Percentiles rank a stretch among this genome's conserved stretches.
Conservation (phyloP, 1,140 invertebrate genomes). For the Temnothorax nylanderi region DNA sequence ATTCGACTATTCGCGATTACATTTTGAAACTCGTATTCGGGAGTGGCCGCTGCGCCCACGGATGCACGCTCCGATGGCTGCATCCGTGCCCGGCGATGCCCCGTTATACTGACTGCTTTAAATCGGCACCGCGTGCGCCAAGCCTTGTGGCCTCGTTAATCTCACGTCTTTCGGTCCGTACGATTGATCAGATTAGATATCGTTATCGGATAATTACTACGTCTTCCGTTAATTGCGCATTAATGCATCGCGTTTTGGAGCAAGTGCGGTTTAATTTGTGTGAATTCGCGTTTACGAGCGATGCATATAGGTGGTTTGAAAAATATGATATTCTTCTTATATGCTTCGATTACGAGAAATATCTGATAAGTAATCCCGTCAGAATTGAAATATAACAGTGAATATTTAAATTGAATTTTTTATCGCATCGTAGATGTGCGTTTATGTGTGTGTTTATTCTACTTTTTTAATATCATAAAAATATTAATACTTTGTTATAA, state of each 20-base stretch:
- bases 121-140: slow-evolving; percentile 34
- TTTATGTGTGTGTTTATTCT: background rate
- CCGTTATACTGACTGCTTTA: slow-evolving; percentile 31
- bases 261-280: slow-evolving; percentile 9
- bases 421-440: background rate
- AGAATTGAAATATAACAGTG: slow-evolving; percentile 5
- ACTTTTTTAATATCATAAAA: background rate
- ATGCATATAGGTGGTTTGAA: background rate
- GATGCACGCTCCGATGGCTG: slow-evolving; percentile 76
- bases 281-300: background rate
- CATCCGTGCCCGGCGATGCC: slow-evolving; percentile 57
- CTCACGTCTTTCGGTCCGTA: slow-evolving; percentile 51
- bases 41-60: slow-evolving; percentile 75
- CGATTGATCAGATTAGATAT: slow-evolving; percentile 68
- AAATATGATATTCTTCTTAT: slow-evolving; percentile 2
- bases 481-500: background rate
- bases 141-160: slow-evolving; percentile 45
- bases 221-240: slow-evolving; percentile 62
- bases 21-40: slow-evolving; percentile 60
- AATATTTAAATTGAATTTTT: background rate
- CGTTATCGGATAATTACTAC: slow-evolving; percentile 61
- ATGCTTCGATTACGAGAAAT: background rate
- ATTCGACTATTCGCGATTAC: slow-evolving; percentile 59
- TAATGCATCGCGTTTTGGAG: slow-evolving; percentile 65
- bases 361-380: background rate